Base-by-base conservation (phyloP, 2,113 vertebrate genomes). In the Psittacula cyanocephala region DNA sequence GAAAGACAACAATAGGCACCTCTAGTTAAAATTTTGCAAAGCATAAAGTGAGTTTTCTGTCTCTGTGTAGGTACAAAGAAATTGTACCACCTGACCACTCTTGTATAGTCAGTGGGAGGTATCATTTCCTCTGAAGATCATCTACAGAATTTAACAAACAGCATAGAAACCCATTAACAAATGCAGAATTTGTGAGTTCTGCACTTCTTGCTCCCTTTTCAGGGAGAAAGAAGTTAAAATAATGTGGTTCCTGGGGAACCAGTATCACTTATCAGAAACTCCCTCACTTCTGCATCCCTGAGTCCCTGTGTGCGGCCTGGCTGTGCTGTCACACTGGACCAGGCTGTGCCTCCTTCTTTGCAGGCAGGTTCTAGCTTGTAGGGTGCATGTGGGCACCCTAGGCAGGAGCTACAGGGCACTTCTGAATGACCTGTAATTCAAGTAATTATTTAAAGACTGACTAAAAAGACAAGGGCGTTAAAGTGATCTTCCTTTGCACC, bases 321-420 rank as follows among this genome's bases (percentile, higher is more conserved):
- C 47, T 50, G 23, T 9, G 53, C 16, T 88, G 29, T 24, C 29
- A 33, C 37, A 5, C 5, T 6, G 22, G 6, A 25, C 20, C 19
- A 37, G 22, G 29, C 11, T 76, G 23, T 53, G 4, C 17, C 2
- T 49, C 11, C 19, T 12, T 50, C 29, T 17, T 6, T 11, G 10
- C 0, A 1, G 57, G 9, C n/a, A 69, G 47, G 3, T 11, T 96
- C 37, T 67, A 59, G 16, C 41, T 49, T 33, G 10, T 9, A 43
- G 17, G 6, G 19, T 31, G 4, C 0, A 1, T 0, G 1, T 24
- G 19, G 11, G 9, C 4, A 8, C 44, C 47, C 35, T 2, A 1
- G 7, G 17, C 11, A 35, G 49, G 24, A 62, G 4, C 13, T n/a
- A 4, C 0, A 11, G 18, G 11, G 3, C 31, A 29, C 7, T 68